Base-by-base conservation (phyloP, 2,888 invertebrate species). In the Eupelmus urozonus region DNA sequence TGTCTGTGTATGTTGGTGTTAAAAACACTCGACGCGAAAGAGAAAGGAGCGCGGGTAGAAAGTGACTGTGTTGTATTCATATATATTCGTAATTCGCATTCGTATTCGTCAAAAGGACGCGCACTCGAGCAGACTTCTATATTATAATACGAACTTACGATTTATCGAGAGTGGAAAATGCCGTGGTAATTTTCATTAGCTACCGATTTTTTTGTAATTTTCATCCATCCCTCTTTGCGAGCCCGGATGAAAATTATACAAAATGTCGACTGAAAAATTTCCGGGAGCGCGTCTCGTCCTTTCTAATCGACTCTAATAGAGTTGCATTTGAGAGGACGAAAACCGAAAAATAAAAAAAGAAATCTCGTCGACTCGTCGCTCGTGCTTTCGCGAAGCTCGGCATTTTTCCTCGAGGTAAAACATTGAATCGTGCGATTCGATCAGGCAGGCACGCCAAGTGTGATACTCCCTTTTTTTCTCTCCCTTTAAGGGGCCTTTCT, bases 1-100 rank as follows among this genome's bases (percentile, higher is more conserved):
- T 60, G 72, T 78, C 73, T 76, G 70, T 78, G 72, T 69, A 57
- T 78, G 80, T 75, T 76, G 71, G 77, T 77, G 78, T 72, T 65
- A 72, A 57, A 53, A 34, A 62, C 62, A 62, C 60, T 77, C 18
- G 42, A 77, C 67, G 67, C 73, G 69, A 73, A 66, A 75, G 80
- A 80, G 78, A 80, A 78, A 78, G 72, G 70, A 71, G 25, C 51
- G 20, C 53, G 18, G 60, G n/a, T 66, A 74, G 74, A 77, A 75
- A 76, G 69, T 60, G 71, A 71, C 60, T 62, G 45, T 42, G 66
- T 66, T 79, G 57, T 55, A 65, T 49, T 69, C 66, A 72, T 18
- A 65, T 27, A 65, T 62, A 62, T 40, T 29, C 57, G 53, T 62
- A 51, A 57, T 57, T 63, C 40, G 67, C 62, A 57, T 63, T 63